Conservation (phyloP, 1,140 invertebrate species). For the Caenorhabditis inopinata region DNA sequence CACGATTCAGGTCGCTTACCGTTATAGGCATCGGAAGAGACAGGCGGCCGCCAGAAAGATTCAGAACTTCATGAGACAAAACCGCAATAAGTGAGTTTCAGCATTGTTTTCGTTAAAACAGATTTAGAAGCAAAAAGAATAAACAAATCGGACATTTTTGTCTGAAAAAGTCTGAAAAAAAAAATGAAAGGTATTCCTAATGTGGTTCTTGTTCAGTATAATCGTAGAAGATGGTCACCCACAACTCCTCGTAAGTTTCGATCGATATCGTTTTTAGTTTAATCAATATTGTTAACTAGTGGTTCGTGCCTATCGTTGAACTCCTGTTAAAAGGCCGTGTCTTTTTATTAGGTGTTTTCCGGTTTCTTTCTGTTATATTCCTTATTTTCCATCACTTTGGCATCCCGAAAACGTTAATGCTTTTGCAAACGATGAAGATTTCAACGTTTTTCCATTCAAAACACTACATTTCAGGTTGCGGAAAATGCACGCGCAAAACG, state of each 20-base stretch:
- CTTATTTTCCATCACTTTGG: neutral
- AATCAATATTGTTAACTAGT: neutral
- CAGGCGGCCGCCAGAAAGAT: constrained; percentile 45
- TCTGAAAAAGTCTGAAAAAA: neutral
- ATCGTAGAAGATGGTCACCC: constrained; percentile 12
- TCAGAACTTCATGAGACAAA: constrained; percentile 46
- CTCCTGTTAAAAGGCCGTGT: too few relatives aligned
- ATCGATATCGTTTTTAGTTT: neutral
- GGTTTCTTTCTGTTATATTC: neutral
- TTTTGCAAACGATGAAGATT: neutral
- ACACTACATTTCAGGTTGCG: constrained; percentile 38
- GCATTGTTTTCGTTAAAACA: too few relatives aligned
- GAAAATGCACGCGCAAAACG: constrained; percentile 39
- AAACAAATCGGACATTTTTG: too few relatives aligned
- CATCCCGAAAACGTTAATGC: neutral
- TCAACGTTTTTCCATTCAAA: neutral
- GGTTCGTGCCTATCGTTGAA: neutral
- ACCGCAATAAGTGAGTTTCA: constrained; percentile 41
- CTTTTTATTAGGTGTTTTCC: neutral
- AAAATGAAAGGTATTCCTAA: neutral
- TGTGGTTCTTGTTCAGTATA: neutral
- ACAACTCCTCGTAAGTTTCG: neutral
- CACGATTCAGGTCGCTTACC: constrained; percentile 41
- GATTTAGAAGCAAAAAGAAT: too few relatives aligned
- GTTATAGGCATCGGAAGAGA: constrained; percentile 42